Evolutionary conservation across 2,113 vertebrate genomes (phyloP).

Genomic region (Pteropus alecto): DNA sequence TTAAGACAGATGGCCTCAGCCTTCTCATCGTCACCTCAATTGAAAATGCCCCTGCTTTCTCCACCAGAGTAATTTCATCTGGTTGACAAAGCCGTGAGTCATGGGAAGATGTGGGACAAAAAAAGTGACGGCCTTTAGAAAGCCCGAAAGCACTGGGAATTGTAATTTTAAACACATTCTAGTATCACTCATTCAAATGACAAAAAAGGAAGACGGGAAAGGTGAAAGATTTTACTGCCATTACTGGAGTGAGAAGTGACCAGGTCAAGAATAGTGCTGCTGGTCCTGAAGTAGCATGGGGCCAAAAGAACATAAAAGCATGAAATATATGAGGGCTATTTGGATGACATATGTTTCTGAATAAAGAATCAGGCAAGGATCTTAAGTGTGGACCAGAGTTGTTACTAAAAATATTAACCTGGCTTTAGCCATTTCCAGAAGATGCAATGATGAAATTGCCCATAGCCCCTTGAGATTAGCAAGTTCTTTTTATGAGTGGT

Average conservation of each 20-base stretch:
- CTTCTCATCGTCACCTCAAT: not conserved
- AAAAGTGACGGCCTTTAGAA: not conserved
- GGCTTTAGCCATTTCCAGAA: slow-evolving; percentile 52
- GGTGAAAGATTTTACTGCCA: not conserved
- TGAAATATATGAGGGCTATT: not conserved
- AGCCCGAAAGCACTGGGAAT: not conserved
- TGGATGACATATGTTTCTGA: slow-evolving; percentile 22
- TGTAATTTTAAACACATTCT: slow-evolving; percentile 14
- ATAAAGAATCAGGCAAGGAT: not conserved
- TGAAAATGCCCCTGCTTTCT: slow-evolving; percentile 33
- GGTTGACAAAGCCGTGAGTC: slow-evolving; percentile 12
- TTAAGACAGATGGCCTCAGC: not conserved
- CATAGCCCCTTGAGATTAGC: slow-evolving; percentile 35
- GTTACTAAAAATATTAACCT: slow-evolving; percentile 18
- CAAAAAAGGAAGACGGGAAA: not conserved
- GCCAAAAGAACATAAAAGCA: not conserved
- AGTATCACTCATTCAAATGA: not conserved
- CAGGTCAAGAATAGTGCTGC: not conserved
- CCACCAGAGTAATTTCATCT: not conserved
- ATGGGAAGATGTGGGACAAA: not conserved
- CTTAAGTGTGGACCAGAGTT: not conserved
- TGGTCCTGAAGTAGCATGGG: not conserved
- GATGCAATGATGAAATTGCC: slow-evolving; percentile 56
- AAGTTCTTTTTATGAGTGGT: slow-evolving; percentile 68
- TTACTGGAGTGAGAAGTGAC: not conserved